A percentile compares a stretch with the other conserved stretches of the same genome.
These are phyloP conservation scores for Rugalucina vietnamica DNA, from an alignment of 2,888 invertebrate genomes.

Conservation along the genomic window DNA sequence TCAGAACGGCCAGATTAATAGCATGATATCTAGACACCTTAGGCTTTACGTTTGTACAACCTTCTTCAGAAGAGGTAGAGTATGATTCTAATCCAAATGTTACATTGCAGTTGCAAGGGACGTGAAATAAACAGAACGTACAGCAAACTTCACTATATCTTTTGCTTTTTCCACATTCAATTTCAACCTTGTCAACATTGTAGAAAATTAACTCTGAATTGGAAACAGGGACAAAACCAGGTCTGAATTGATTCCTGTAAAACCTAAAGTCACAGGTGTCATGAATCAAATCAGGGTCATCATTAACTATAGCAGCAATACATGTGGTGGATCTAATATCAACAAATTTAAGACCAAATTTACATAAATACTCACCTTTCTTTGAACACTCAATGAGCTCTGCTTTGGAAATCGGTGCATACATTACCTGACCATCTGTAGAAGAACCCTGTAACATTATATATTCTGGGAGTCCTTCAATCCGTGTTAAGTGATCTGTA, in stretches of 20 bases:
- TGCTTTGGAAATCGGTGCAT: neutral
- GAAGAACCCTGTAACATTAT: neutral
- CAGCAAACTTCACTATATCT: neutral
- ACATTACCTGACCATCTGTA: neutral
- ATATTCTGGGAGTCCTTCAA: neutral
- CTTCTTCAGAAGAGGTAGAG: too few species aligned
- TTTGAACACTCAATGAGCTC: neutral
- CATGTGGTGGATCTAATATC: neutral
- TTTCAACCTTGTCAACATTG: neutral
- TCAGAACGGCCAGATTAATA: too few species aligned
- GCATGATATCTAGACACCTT: too few species aligned
- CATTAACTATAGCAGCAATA: neutral
- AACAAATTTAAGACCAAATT: neutral
- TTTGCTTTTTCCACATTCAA: neutral
- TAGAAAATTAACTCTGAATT: neutral
- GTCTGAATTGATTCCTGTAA: neutral
- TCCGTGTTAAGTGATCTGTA: neutral
- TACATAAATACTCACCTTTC: neutral
- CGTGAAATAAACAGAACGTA: neutral
- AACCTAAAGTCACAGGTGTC: neutral
- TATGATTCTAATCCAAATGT: too few species aligned
- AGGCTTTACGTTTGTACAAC: too few species aligned
- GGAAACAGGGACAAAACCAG: neutral
- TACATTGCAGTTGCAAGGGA: neutral
- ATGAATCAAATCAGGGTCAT: neutral